Evolutionary conservation across 2,888 invertebrate species (phyloP).

Genomic region (Pseudococcus longispinus): DNA sequence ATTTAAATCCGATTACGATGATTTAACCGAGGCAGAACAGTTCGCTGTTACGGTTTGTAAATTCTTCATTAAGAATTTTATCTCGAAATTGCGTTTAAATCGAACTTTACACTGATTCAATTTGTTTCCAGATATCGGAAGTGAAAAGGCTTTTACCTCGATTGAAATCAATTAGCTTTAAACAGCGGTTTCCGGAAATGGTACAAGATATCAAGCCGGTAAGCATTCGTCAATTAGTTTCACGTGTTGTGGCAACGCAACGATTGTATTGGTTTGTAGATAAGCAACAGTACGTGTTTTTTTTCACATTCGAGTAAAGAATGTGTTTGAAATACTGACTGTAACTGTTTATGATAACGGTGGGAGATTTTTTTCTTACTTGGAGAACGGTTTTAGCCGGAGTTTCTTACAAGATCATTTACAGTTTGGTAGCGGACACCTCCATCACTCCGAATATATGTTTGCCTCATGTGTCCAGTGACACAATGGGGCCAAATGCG

Average conservation of each 20-base stretch:
- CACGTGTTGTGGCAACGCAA: background rate
- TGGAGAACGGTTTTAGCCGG: too few relatives aligned
- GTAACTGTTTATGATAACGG: background rate
- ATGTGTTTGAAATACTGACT: too few relatives aligned
- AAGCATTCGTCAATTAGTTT: constrained; percentile 39
- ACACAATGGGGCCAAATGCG: too few relatives aligned
- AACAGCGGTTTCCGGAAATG: constrained; percentile 84
- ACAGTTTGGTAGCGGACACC: too few relatives aligned
- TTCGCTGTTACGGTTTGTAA: constrained; percentile 80
- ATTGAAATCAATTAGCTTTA: constrained; percentile 87
- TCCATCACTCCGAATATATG: too few relatives aligned
- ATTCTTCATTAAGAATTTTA: background rate
- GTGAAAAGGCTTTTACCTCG: constrained; percentile 86
- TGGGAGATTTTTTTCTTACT: too few relatives aligned
- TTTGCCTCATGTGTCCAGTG: too few relatives aligned
- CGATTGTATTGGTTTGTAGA: too few relatives aligned
- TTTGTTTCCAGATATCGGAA: constrained; percentile 73
- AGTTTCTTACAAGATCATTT: too few relatives aligned
- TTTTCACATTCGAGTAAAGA: too few relatives aligned
- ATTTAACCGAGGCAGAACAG: constrained; percentile 91
- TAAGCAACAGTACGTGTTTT: too few relatives aligned
- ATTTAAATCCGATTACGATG: constrained; percentile 78
- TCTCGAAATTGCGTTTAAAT: background rate
- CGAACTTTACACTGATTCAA: background rate
- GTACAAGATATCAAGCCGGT: constrained; percentile 87